These are phyloP conservation scores for Plectropomus leopardus DNA, from an alignment of 2,113 vertebrate species.

Conservation along the genomic window DNA sequence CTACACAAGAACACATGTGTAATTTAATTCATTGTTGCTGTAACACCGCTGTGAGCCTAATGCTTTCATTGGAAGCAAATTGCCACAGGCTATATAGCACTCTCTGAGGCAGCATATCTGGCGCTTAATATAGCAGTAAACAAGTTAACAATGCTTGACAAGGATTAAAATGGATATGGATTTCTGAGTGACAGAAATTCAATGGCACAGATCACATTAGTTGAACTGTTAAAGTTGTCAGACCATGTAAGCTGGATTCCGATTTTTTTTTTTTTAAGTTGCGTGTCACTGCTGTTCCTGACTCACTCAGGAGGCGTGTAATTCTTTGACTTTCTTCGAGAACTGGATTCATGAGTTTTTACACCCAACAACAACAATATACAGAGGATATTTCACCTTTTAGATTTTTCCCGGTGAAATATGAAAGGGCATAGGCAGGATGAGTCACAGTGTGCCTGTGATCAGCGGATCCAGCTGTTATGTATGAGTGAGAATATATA, in stretches of 20 bases:
- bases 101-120: slow-evolving; percentile 50
- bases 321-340: slow-evolving; percentile 22
- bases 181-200: slow-evolving; percentile 59
- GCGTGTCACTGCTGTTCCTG: slow-evolving; percentile 1
- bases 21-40: slow-evolving; percentile 58
- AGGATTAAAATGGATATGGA: slow-evolving; percentile 66
- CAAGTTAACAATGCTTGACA: slow-evolving; percentile 79
- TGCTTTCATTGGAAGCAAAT: slow-evolving; percentile 59
- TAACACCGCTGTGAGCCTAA: slow-evolving; percentile 47
- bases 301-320: not conserved
- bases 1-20: slow-evolving; percentile 34
- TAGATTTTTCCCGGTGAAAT: slow-evolving; percentile 43
- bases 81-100: slow-evolving; percentile 49
- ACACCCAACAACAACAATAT: not conserved
- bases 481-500: slow-evolving; percentile 39
- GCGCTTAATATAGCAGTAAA: slow-evolving; percentile 73
- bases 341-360: slow-evolving; percentile 28
- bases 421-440: slow-evolving; percentile 31
- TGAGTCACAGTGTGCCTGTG: slow-evolving; percentile 30
- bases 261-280: slow-evolving; percentile 15
- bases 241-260: slow-evolving; percentile 36
- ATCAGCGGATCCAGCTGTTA: slow-evolving; percentile 43
- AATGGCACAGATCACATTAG: slow-evolving; percentile 72
- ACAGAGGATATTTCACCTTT: slow-evolving; percentile 18
- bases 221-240: slow-evolving; percentile 59